These are phyloP conservation scores for Stylophora pistillata DNA, from an alignment of 64 coral and sea anemone species.

Conservation along the genomic window DNA sequence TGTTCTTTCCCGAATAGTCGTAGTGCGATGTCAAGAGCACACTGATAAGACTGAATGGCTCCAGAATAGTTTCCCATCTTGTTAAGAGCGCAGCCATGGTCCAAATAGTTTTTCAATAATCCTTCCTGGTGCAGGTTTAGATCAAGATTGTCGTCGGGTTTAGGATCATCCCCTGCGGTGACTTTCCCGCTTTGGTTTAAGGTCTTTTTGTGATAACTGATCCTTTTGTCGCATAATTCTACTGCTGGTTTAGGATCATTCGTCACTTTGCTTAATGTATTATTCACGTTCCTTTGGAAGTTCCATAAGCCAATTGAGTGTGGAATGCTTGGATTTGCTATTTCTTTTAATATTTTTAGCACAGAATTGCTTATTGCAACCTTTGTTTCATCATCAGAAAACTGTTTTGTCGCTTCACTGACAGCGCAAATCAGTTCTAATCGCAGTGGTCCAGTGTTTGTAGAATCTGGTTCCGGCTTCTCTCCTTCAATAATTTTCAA, in stretches of 20 bases:
- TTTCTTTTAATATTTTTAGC: neutral
- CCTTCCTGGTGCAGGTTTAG: too few species aligned
- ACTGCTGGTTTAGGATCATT: neutral
- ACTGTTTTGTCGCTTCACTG: neutral
- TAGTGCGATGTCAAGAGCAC: too few species aligned
- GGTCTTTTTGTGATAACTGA: too few species aligned
- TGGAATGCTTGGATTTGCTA: neutral
- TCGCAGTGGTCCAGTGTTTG: neutral
- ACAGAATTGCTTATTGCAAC: neutral
- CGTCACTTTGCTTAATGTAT: neutral
- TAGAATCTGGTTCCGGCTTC: neutral
- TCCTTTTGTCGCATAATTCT: too few species aligned
- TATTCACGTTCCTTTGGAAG: neutral
- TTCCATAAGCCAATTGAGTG: neutral
- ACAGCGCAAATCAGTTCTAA: neutral
- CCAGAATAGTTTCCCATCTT: too few species aligned
- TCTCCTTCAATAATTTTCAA: neutral
- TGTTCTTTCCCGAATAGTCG: too few species aligned
- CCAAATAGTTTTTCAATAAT: neutral
- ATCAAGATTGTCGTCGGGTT: too few species aligned
- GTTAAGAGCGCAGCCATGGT: too few species aligned
- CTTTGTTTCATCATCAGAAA: neutral
- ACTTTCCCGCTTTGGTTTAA: too few species aligned
- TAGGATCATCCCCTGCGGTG: too few species aligned
- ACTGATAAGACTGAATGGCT: too few species aligned